Conservation (phyloP, 2,888 invertebrate species). For the Drosophila meridiana region DNA sequence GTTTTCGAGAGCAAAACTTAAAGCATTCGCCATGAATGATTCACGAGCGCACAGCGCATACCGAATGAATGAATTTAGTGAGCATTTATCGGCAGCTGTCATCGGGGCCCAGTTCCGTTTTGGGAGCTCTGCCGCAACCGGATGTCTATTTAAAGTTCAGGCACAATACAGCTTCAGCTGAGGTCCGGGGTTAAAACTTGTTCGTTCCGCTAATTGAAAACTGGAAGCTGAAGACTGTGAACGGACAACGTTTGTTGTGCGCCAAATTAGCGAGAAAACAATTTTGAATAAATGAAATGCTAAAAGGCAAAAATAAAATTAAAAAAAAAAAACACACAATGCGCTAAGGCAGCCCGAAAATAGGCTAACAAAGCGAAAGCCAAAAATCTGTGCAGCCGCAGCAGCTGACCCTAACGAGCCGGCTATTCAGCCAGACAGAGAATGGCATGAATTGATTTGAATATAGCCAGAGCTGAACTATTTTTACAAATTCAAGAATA, state of each 20-base stretch:
- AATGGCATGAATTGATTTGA: conserved; percentile 6
- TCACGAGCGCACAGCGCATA: conserved; percentile 22
- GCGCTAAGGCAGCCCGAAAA: conserved; percentile 34
- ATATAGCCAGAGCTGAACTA: background rate
- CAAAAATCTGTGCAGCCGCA: conserved; percentile 14
- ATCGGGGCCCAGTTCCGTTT: conserved; percentile 29
- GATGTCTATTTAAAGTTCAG: conserved; percentile 42
- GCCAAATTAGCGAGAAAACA: conserved; percentile 44
- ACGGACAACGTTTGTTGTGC: conserved; percentile 28
- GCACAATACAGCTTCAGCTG: conserved; percentile 1
- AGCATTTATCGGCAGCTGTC: conserved; percentile 52
- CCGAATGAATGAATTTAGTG: conserved; percentile 22
- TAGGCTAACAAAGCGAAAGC: conserved; percentile 41
- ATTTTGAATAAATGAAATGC: conserved; percentile 48
- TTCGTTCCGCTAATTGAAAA: conserved; percentile 58
- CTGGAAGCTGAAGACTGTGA: conserved; percentile 23
- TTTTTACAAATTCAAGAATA: conserved; percentile 5
- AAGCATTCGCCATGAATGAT: conserved; percentile 33
- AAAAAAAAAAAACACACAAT: conserved; percentile 19
- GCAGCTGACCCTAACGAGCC: conserved; percentile 36
- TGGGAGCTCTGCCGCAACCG: conserved; percentile 16
- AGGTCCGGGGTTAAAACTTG: conserved; percentile 34
- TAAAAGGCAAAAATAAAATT: background rate
- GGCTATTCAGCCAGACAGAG: background rate
- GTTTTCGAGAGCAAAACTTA: conserved; percentile 26